These are phyloP conservation scores for Acrocephalus scirpaceus DNA, from an alignment of 2,797 vertebrate genomes.

Conservation along the genomic window DNA sequence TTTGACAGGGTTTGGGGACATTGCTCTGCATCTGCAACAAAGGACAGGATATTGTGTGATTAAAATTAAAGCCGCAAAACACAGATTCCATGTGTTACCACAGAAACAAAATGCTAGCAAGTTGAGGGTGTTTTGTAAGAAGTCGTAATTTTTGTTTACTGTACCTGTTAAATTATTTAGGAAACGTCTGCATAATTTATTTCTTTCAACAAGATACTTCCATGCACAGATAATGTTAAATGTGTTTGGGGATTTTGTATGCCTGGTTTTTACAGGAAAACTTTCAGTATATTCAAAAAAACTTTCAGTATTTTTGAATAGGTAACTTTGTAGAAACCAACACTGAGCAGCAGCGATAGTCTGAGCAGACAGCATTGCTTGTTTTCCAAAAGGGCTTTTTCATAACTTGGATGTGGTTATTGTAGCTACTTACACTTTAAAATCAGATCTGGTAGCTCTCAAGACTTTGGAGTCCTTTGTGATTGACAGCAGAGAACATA, in stretches of 20 bases:
- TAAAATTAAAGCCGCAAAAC: not conserved
- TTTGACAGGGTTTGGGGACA: not conserved
- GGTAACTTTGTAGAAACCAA: not conserved
- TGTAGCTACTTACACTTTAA: not conserved
- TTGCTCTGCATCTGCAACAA: not conserved
- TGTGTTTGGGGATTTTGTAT: not conserved
- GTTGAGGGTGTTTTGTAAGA: not conserved
- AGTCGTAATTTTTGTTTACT: constrained; percentile 18
- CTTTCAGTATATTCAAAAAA: not conserved
- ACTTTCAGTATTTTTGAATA: not conserved
- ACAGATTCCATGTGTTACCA: not conserved
- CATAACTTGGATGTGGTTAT: not conserved
- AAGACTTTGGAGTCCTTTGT: not conserved
- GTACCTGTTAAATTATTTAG: constrained; percentile 38
- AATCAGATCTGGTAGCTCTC: not conserved
- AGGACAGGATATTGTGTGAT: not conserved
- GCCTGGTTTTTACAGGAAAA: not conserved
- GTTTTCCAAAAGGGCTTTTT: not conserved
- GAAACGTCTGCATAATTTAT: constrained; percentile 37
- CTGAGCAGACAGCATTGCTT: not conserved
- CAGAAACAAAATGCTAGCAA: not conserved
- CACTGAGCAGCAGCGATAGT: not conserved
- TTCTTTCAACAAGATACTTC: not conserved
- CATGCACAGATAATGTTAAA: not conserved
- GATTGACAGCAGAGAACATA: not conserved